Evolutionary conservation across 2,797 vertebrate species (phyloP).

Genomic region (Gallinago stenura): DNA sequence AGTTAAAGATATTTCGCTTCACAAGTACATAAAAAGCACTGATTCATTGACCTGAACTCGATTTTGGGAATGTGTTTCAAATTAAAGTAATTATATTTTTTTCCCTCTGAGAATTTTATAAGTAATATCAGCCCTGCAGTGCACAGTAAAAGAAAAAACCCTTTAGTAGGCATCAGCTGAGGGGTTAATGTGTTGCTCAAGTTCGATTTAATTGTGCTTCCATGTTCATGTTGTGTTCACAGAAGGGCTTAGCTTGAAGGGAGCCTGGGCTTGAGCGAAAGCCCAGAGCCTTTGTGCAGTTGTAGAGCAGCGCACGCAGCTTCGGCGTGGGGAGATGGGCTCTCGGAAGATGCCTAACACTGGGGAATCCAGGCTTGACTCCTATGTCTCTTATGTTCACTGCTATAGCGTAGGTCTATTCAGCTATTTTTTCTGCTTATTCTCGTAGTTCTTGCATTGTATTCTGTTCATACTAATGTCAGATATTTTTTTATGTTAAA

Average conservation of each 20-base stretch:
- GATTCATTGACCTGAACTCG: neutral
- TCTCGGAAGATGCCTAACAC: constrained; percentile 3
- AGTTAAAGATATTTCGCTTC: neutral
- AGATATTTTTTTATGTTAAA: neutral
- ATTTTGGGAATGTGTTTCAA: neutral
- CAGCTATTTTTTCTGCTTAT: neutral
- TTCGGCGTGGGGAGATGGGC: neutral
- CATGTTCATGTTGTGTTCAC: neutral
- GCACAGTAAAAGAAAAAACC: neutral
- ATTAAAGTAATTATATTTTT: neutral
- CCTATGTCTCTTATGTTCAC: constrained; percentile 65
- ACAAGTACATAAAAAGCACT: neutral
- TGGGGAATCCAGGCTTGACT: constrained; percentile 38
- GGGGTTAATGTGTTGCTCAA: constrained; percentile 45
- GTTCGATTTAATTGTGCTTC: constrained; percentile 25
- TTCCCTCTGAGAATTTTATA: neutral
- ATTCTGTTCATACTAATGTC: neutral
- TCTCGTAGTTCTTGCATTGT: neutral
- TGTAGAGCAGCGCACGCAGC: neutral
- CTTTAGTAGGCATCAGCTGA: neutral
- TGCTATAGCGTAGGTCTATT: constrained; percentile 81
- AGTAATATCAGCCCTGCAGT: neutral
- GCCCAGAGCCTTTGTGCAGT: neutral
- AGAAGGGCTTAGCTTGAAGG: neutral
- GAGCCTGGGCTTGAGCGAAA: neutral